Base-by-base conservation (phyloP, 2,888 invertebrate genomes). In the Nasonovia ribisnigri region DNA sequence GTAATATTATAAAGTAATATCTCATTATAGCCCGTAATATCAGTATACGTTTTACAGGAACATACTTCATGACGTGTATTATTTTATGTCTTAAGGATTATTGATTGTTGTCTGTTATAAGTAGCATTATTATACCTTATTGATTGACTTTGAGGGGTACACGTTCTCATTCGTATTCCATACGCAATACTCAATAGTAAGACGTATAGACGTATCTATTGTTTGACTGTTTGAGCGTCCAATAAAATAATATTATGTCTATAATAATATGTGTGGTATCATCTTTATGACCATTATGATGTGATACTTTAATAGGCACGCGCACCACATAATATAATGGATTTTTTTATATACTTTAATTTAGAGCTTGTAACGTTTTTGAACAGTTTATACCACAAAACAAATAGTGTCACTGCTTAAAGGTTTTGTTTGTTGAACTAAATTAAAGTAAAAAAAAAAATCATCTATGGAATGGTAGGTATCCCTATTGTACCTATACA, bases 351-450 rank as follows among this genome's bases (percentile, higher is more conserved):
- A n/a, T 46, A 20, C 46, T 46, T 67, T n/a, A 46, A 67, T 89
- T 90, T 46, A 46, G 29, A 46, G 46, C 46, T 46, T n/a, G 26
- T 46, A 90, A n/a, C 29, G 43, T 57, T 57, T 89, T 67, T n/a
- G 20, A 46, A 60, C 46, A 67, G 43, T 46, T 67, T 46, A 67
- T 46, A 67, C n/a, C 67, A 67, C n/a, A 60, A 67, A 90, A 67
- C n/a, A 54, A 89, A 89, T 90, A 46, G 46, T 90, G 46, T 90
- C 60, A 46, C 67, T n/a, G 54, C 54, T 54, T 46, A n/a, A 67
- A 90, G 20, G 36, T 77, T 77, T 77, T 36, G 77, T 57, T 57
- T 57, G 26, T 57, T 57, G 26, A 36, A 77, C 77, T 77, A 20
- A 77, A 77, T 77, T 36, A 8, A 36, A 77, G 36, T 67, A n/a